phyloP scores from a whole-genome alignment of 1,140 invertebrate genomes.

The Bombus soroeensis region DNA sequence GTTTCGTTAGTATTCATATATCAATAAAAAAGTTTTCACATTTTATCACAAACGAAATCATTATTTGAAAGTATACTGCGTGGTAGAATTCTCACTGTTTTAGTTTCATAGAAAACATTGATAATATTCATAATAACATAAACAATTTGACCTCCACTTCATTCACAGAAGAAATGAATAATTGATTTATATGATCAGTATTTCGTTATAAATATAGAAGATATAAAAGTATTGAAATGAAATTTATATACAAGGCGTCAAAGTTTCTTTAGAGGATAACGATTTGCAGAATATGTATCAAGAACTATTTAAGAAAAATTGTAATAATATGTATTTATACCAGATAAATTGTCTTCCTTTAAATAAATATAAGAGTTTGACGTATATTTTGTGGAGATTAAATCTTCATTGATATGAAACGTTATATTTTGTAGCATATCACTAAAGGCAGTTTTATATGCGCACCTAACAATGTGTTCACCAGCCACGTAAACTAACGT shows the following conservation, averaged over 20 bases:
- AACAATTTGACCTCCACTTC: not conserved
- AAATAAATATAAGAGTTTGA: not conserved
- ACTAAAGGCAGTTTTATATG: slow-evolving; percentile 4
- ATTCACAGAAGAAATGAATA: not conserved
- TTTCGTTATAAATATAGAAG: not conserved
- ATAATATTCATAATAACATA: not conserved
- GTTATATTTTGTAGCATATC: not conserved
- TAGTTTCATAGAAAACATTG: not conserved
- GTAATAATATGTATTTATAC: no score
- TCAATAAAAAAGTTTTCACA: not conserved
- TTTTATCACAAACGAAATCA: not conserved
- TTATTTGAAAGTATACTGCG: not conserved
- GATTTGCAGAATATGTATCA: not conserved
- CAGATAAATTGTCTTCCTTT: no score
- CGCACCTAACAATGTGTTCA: slow-evolving; percentile 2
- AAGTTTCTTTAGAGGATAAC: not conserved
- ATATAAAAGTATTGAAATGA: not conserved
- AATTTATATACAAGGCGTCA: not conserved
- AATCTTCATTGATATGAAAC: not conserved
- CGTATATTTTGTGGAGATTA: not conserved
- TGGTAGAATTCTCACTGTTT: not conserved
- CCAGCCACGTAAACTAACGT: slow-evolving; percentile 40
- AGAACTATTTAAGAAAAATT: not conserved
- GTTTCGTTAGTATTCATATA: not conserved
- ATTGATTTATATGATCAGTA: not conserved